Evolutionary conservation across 2,113 vertebrate species (phyloP).

Genomic region (Alaudala cheleensis): DNA sequence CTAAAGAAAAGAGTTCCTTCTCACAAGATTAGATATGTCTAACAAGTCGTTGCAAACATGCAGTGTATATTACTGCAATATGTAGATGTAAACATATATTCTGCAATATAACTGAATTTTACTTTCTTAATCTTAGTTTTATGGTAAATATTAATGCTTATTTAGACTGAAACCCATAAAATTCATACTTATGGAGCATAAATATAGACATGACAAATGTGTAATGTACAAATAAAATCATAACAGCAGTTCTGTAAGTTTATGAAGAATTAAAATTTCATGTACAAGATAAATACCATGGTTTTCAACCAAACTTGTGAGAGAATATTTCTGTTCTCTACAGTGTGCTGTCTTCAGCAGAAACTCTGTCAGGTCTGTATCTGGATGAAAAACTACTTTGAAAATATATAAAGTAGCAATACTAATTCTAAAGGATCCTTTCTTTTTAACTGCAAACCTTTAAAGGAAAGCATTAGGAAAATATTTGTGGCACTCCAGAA

Average conservation of each 20-base stretch:
- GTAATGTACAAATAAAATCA: background rate
- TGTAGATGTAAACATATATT: background rate
- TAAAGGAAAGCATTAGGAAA: background rate
- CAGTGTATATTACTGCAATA: background rate
- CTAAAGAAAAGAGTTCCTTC: background rate
- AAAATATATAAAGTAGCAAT: background rate
- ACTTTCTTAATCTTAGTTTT: conserved; percentile 11
- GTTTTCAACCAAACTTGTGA: background rate
- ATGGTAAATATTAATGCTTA: conserved; percentile 20
- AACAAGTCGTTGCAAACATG: background rate
- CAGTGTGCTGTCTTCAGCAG: background rate
- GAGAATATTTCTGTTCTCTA: background rate
- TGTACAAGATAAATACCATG: background rate
- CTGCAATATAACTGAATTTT: background rate
- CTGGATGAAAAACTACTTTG: background rate
- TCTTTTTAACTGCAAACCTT: background rate
- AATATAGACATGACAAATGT: conserved; percentile 1
- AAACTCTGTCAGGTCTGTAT: background rate
- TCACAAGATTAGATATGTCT: background rate
- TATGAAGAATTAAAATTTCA: conserved; percentile 10
- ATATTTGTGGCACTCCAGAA: background rate
- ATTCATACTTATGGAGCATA: background rate
- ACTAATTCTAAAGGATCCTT: background rate
- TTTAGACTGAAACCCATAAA: background rate
- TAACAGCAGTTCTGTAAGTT: background rate